A percentile compares a stretch with the other conserved stretches of the same genome.
Conservation (phyloP, 2,888 invertebrate species). For the Scrobipalpa atriplicella region DNA sequence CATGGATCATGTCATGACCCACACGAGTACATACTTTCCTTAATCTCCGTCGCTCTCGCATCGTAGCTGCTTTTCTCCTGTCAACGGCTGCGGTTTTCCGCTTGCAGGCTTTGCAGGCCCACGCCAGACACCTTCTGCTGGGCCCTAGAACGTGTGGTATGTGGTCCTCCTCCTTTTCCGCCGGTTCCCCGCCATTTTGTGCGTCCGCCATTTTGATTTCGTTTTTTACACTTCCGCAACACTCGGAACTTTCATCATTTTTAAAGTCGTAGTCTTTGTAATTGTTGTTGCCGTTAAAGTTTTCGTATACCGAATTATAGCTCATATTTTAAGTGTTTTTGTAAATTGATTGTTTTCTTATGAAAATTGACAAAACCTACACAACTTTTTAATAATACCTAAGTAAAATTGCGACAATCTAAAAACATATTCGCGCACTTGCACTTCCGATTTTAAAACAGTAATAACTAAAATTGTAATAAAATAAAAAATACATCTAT, state of each 20-base stretch:
- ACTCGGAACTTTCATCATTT: conserved; percentile 41
- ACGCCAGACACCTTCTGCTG: conserved; percentile 92
- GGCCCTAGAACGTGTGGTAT: conserved; percentile 79
- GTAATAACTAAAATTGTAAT: too few species aligned
- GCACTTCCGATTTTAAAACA: too few species aligned
- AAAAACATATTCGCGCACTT: too few species aligned
- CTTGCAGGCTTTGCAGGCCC: conserved; percentile 99
- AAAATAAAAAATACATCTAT: too few species aligned
- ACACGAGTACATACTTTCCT: conserved; percentile 92
- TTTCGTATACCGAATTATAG: conserved; percentile 61
- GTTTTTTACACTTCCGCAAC: conserved; percentile 63
- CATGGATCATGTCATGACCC: not conserved
- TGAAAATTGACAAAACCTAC: not conserved
- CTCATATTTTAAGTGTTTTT: conserved; percentile 51
- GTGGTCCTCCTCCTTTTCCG: conserved; percentile 60
- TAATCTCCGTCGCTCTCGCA: conserved; percentile 95
- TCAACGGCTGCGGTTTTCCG: conserved; percentile 98
- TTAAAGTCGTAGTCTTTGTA: conserved; percentile 53
- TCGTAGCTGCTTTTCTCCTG: conserved; percentile 97
- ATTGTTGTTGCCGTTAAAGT: conserved; percentile 46
- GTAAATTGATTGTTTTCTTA: conserved; percentile 13
- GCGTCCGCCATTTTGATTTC: conserved; percentile 49
- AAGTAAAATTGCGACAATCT: too few species aligned
- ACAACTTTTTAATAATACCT: not conserved
- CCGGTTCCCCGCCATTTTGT: conserved; percentile 37